These are phyloP conservation scores for Kuschelorhynchus macadamiae DNA, from an alignment of 2,888 invertebrate species.

Conservation along the genomic window DNA sequence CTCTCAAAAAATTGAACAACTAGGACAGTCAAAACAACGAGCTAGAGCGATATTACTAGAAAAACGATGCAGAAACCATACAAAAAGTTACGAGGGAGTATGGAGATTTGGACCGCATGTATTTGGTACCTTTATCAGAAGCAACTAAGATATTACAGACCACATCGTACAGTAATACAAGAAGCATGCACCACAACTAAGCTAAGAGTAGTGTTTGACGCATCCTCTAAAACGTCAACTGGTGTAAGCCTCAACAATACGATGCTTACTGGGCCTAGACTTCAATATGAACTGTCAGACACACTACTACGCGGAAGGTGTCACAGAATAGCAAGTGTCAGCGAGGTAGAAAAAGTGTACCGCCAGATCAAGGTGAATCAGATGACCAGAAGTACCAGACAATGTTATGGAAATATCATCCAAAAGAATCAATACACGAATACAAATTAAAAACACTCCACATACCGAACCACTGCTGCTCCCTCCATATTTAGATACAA, in stretches of 20 bases:
- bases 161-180: not conserved
- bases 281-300: not conserved
- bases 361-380: not conserved
- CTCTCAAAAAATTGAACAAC: not conserved
- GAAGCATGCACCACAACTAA: not conserved
- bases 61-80: no score
- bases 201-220: not conserved
- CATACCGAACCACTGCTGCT: not conserved
- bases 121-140: not conserved
- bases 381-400: not conserved
- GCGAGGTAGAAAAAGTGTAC: not conserved
- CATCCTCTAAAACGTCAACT: not conserved
- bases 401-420: not conserved
- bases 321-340: not conserved
- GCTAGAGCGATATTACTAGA: not conserved
- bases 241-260: not conserved
- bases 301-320: not conserved
- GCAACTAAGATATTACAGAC: not conserved
- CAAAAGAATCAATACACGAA: not conserved
- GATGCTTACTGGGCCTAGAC: not conserved
- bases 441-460: constrained; percentile 3
- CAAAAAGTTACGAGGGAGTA: not conserved
- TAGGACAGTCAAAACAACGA: not conserved
- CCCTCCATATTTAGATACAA: not conserved
- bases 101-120: not conserved